phyloP scores from a whole-genome alignment of 2,113 vertebrate genomes.

The Irena cyanogastra region DNA sequence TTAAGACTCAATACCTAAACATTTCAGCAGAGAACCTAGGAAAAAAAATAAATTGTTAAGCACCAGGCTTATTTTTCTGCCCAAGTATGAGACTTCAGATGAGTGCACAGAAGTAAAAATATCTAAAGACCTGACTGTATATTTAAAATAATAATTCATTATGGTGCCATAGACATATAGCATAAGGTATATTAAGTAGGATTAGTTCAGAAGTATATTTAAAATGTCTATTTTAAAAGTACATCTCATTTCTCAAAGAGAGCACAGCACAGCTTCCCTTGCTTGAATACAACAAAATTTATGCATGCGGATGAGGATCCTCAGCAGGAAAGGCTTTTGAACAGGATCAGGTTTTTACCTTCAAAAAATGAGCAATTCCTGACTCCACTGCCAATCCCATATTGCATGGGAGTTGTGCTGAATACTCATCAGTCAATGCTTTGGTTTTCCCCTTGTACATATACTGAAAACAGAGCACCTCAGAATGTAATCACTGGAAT shows the following conservation, averaged over 20 bases:
- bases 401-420: not conserved
- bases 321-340: not conserved
- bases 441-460: not conserved
- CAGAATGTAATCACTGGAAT: not conserved
- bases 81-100: not conserved
- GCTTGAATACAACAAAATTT: not conserved
- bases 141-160: not conserved
- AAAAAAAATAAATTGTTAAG: not conserved
- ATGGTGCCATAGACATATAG: not conserved
- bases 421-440: not conserved
- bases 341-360: not conserved
- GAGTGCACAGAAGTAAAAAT: conserved; percentile 3
- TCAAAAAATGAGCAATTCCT: not conserved
- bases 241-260: not conserved
- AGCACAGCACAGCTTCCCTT: not conserved
- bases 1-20: not conserved
- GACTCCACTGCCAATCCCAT: not conserved
- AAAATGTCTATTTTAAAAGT: not conserved
- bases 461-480: not conserved
- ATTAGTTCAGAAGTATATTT: not conserved
- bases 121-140: not conserved
- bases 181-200: not conserved
- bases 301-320: not conserved
- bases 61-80: not conserved
- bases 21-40: not conserved